Evolutionary conservation across 1,140 invertebrate genomes (phyloP), one percentile per base, ranked within the genome.

Genomic region (Plutomurus gul): DNA sequence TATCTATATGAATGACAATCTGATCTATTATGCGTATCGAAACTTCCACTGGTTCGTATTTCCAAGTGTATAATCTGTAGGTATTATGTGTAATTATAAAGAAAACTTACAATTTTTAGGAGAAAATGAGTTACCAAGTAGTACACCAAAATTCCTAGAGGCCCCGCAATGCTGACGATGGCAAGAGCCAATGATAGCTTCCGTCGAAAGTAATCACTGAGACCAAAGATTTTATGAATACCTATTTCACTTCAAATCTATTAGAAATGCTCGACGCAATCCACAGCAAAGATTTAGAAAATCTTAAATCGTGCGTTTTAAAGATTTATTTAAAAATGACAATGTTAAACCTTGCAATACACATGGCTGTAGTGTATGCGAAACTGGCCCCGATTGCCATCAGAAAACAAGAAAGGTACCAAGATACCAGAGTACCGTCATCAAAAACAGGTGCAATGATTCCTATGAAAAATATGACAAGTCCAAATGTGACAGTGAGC

Each of bases 381-480:
- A 82, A 77, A 6, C 36, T 27, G 27, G 74, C 76, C 30, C 81
- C 81, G 43, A 82, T 13, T n/a, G 22, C 75, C 22, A 82, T 37
- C 0, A 79, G 30, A 0, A 82, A 13, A 22, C 65, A 20, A 10
- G 13, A 18, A 22, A 70, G 1, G n/a, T 40, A 80, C 56, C 56
- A 65, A 65, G 4, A 7, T 33, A 33, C 4, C 5, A 0, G 3
- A 4, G 56, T 25, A 6, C 18, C 25, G 8, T n/a, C 8, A 0
- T 65, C 56, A 65, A 65, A 65, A 6, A 33, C 27, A n/a, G 30
- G 27, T n/a, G 36, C 2, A 33, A 65, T 65, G 1, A 36, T 10
- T 65, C 56, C 27, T 37, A 77, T 7, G 33, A 77, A 77, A 20
- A 80, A 39, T 22, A 80, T 1, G 1, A 82, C 4, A n/a, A 82